Base-by-base conservation (phyloP, 2,797 vertebrate species). In the Mareca penelope region DNA sequence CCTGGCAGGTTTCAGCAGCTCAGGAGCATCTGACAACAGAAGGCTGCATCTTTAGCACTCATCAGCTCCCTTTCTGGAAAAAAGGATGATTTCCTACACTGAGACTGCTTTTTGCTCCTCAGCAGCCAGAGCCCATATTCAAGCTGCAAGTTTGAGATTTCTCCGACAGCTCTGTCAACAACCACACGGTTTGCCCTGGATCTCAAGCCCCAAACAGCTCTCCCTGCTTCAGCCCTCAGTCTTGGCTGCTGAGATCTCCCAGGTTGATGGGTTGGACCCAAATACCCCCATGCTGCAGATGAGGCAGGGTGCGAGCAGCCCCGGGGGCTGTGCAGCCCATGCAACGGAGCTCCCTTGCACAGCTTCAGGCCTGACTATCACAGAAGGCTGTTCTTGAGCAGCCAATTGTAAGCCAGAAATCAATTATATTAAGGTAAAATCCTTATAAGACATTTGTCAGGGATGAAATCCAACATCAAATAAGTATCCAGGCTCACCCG, bases 271-370 rank as follows among this genome's bases (percentile, higher is more conserved):
- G 9, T 4, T 10, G 44, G 57, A 40, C 7, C 1, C 71, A 18
- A 39, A 39, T 17, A 31, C 46, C 33, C 16, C 6, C 23, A 6
- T 4, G 46, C 0, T 7, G 33, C 52, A 39, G 35, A 55, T 48
- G 46, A 48, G 46, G 46, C 46, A 48, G 46, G 46, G 46, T 48
- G 6, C 4, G 22, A 4, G 40, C 35, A 29, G 23, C 3, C 28
- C 35, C 2, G 7, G 15, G 35, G 18, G 40, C 18, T 7, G 42
- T 2, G 1, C n/a, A 15, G 15, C n/a, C 1, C 0, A 39, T 5
- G 21, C 24, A 4, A 7, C 8, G 6, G 17, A 2, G 57, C 63
- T 81, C 50, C 69, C 53, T 11, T 22, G 14, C 16, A 31, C 13
- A 5, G 10, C 88, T 57, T 28, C 61, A 11, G 4, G 19, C 37